phyloP scores from a whole-genome alignment of 1,140 invertebrate species.

The Parapsyche elsis region DNA sequence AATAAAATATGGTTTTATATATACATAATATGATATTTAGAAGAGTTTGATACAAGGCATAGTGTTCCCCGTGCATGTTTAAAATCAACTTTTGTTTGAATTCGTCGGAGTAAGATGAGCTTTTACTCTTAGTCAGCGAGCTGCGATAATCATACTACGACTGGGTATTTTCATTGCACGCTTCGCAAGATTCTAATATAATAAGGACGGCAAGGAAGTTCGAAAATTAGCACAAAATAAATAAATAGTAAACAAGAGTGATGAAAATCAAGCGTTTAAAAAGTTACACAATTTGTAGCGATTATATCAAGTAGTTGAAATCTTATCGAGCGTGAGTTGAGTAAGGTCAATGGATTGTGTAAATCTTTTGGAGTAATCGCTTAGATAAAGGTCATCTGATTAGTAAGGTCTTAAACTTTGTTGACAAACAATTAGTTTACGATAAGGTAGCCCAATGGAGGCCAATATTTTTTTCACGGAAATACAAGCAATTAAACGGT shows the following conservation, averaged over 20 bases:
- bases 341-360: conserved; percentile 17
- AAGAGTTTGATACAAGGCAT: no score
- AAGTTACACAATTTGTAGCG: not conserved
- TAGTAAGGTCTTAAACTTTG: conserved; percentile 21
- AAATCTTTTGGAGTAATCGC: conserved; percentile 29
- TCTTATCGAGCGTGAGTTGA: conserved; percentile 31
- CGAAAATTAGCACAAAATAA: not conserved
- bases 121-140: not conserved
- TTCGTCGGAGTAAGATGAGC: not conserved
- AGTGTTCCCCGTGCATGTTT: not conserved
- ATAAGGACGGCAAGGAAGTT: not conserved
- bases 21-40: no score
- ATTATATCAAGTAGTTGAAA: not conserved
- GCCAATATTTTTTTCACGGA: not conserved
- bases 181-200: not conserved
- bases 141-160: not conserved
- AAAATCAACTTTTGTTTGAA: not conserved
- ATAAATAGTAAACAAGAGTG: not conserved
- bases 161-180: not conserved
- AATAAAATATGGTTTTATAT: no score
- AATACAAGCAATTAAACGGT: no score
- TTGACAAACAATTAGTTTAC: conserved; percentile 33
- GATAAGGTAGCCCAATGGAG: not conserved
- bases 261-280: no score
- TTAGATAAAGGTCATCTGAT: conserved; percentile 33